These are phyloP conservation scores for Anguilla rostrata DNA, from an alignment of 2,113 vertebrate genomes.

Conservation along the genomic window DNA sequence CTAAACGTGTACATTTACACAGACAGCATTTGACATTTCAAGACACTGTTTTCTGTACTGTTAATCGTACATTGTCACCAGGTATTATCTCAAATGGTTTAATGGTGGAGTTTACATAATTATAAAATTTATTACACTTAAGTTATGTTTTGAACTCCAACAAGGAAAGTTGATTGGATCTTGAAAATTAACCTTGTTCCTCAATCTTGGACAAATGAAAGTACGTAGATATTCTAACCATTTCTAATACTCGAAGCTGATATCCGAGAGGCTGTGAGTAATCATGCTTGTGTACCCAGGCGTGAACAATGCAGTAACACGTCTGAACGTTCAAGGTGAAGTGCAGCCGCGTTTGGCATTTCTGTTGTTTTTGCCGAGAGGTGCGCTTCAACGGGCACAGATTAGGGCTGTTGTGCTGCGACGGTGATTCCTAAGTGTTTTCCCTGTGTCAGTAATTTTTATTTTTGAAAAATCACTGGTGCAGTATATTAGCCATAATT, in stretches of 20 bases:
- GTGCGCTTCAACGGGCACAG: constrained; percentile 88
- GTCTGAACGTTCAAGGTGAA: constrained; percentile 96
- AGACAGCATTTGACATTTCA: background rate
- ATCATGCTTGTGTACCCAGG: constrained; percentile 88
- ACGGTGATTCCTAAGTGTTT: constrained; percentile 86
- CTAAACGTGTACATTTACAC: background rate
- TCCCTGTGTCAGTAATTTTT: constrained; percentile 97
- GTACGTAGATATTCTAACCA: background rate
- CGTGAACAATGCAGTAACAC: constrained; percentile 91
- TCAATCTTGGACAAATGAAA: background rate
- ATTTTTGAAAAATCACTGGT: constrained; percentile 91
- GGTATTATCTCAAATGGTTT: background rate
- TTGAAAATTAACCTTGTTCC: background rate
- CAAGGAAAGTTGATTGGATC: background rate
- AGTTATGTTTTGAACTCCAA: no score
- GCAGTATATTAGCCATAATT: constrained; percentile 99
- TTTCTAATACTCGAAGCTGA: constrained; percentile 69
- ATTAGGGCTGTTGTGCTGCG: constrained; percentile 82
- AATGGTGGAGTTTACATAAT: no score
- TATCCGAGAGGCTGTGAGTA: constrained; percentile 89
- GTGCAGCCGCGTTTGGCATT: constrained; percentile 88
- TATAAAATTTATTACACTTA: no score
- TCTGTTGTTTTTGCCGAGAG: constrained; percentile 92
- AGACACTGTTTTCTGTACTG: background rate
- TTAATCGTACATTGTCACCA: no score